These are phyloP conservation scores for Cydia strobilella DNA, from an alignment of 1,140 invertebrate genomes.

Conservation along the genomic window DNA sequence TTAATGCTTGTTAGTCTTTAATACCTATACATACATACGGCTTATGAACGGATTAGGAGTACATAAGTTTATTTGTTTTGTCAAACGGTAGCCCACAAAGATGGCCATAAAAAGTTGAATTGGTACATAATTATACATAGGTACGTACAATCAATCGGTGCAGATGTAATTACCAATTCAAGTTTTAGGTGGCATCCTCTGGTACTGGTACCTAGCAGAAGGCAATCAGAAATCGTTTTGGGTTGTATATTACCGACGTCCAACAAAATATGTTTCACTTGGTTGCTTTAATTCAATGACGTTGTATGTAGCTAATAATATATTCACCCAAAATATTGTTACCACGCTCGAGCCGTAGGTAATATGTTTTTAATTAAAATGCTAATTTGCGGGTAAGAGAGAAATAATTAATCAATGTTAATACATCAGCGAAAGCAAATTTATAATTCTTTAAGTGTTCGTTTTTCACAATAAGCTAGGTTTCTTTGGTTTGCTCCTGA, in stretches of 20 bases:
- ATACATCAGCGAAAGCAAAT: neutral
- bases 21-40: too few species aligned
- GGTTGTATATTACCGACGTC: neutral
- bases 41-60: too few species aligned
- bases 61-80: too few species aligned
- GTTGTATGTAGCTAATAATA: neutral
- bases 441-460: too few species aligned
- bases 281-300: neutral
- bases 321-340: neutral
- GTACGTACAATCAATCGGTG: neutral
- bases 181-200: neutral
- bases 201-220: too few species aligned
- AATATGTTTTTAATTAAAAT: slow-evolving; percentile 9
- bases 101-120: too few species aligned
- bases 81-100: too few species aligned
- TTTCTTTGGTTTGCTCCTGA: too few species aligned
- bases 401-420: neutral
- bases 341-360: neutral
- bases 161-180: neutral
- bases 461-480: too few species aligned
- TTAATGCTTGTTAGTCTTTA: too few species aligned
- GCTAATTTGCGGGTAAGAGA: neutral
- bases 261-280: neutral
- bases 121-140: too few species aligned
- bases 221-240: slow-evolving; percentile 9